Conservation (phyloP, 2,113 vertebrate species). For the Gopherus evgoodei region DNA sequence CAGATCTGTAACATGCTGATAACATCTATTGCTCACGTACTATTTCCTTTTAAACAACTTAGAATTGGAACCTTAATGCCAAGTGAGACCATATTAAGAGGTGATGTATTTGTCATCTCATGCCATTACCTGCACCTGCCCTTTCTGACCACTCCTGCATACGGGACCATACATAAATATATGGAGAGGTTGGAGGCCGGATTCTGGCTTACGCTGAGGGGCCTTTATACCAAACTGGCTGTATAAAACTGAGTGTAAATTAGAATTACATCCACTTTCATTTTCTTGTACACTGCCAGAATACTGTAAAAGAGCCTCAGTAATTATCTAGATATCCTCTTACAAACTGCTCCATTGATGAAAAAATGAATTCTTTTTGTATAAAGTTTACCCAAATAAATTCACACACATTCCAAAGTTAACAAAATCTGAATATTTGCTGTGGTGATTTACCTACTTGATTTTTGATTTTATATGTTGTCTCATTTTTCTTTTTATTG, state of each 20-base stretch:
- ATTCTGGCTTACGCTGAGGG: background rate
- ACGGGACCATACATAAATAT: background rate
- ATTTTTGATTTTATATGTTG: background rate
- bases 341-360: background rate
- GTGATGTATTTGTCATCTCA: no score
- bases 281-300: background rate
- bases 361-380: background rate
- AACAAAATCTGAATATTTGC: background rate
- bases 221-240: background rate
- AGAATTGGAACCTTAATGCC: no score
- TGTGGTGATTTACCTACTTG: background rate
- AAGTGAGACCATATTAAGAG: no score
- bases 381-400: background rate
- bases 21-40: no score
- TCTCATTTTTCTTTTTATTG: background rate
- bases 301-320: background rate
- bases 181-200: background rate
- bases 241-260: background rate
- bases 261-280: background rate
- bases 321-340: background rate
- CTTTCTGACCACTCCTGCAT: no score
- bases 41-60: no score
- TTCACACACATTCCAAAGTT: background rate
- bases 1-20: no score
- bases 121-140: no score